Evolutionary conservation across 2,113 vertebrate species (phyloP), one percentile per base, ranked within the genome.

Genomic region (Deroptyus accipitrinus): DNA sequence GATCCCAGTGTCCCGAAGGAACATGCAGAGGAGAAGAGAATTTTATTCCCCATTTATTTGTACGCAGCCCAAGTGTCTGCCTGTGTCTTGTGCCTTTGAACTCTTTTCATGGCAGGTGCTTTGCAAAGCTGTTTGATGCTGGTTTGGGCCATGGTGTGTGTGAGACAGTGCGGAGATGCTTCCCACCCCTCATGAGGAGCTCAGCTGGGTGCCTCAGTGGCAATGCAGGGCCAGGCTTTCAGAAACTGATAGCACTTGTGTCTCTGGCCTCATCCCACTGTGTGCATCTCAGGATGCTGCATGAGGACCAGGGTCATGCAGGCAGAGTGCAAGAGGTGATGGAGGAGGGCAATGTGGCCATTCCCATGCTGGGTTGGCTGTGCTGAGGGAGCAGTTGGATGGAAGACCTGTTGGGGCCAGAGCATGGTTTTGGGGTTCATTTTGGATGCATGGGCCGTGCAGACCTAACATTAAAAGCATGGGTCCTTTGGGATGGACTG

Each of bases 261-360:
- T 48, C 27, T 54, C 33, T 2, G 3, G 37, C 59, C 12, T 59
- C 2, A 1, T 66, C 37, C 59, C 1, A 1, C 27, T 9, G 25
- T 10, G 23, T 0, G 3, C 42, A n/a, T 17, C 52, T 48, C 78
- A 11, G 49, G 57, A 6, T 17, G 28, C 64, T 35, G 51, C 37
- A 1, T 4, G 42, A 57, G 37, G 72, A 70, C 42, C 2, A 3
- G 37, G 44, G 37, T 27, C 10, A 2, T 12, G 13, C 44, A 6
- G 28, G 59, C 11, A 2, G 31, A 16, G 8, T 39, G 31, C 24
- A 6, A 8, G 48, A 14, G 39, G 46, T 24, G 46, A 6, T 37
- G 18, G 73, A 79, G 41, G 23, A 68, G 28, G 48, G 24, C n/a
- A 62, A 70, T 27, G 14, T 12, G 51, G 59, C 49, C 9, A 1